Conservation (phyloP, 2,113 vertebrate species). For the Australoheros scitulus region DNA sequence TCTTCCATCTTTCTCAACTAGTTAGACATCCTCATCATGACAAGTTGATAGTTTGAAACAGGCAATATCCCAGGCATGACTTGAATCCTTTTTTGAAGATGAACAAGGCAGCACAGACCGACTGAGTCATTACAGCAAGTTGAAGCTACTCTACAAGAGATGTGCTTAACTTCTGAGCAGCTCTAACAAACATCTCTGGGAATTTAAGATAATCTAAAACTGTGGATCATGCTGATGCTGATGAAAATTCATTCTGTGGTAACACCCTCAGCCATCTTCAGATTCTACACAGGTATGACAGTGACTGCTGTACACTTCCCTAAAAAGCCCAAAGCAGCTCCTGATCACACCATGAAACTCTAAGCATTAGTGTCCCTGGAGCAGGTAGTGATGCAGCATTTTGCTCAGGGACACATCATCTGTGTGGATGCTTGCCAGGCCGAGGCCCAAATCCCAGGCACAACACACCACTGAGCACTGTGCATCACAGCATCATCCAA, state of each 20-base stretch:
- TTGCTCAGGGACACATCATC: slow-evolving; percentile 38
- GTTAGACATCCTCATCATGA: slow-evolving; percentile 31
- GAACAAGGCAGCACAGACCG: not conserved
- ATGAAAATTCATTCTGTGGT: not conserved
- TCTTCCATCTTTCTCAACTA: not conserved
- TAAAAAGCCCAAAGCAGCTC: not conserved
- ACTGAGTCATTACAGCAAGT: not conserved
- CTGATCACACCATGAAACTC: not conserved
- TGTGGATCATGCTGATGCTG: not conserved
- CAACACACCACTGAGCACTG: not conserved
- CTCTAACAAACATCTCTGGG: not conserved
- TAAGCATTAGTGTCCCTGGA: slow-evolving; percentile 23
- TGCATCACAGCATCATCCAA: not conserved
- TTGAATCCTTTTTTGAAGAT: not conserved
- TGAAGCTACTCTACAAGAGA: not conserved
- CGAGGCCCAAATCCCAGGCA: not conserved
- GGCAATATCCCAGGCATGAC: not conserved
- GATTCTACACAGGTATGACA: not conserved
- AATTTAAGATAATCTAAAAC: not conserved
- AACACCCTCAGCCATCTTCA: not conserved
- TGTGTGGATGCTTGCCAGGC: not conserved
- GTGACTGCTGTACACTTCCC: not conserved
- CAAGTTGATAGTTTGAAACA: not conserved
- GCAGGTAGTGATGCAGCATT: slow-evolving; percentile 47
- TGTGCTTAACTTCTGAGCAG: not conserved